These are phyloP conservation scores for Plotosus lineatus DNA, from an alignment of 2,113 vertebrate genomes.

Conservation along the genomic window DNA sequence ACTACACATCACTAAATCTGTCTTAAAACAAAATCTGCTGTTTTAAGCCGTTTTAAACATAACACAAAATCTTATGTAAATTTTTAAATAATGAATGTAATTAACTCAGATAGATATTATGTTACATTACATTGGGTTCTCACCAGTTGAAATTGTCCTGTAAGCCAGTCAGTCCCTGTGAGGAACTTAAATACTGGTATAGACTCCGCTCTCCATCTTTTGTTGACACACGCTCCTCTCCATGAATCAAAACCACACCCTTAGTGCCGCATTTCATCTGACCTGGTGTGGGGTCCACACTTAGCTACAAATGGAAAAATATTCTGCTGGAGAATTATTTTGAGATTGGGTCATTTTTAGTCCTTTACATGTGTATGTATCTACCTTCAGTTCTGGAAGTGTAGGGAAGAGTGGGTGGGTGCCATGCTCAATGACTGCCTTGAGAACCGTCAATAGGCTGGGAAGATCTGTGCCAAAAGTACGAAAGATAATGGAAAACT, in stretches of 20 bases:
- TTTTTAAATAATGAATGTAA: not conserved
- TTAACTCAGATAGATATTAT: not conserved
- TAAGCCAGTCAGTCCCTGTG: constrained; percentile 81
- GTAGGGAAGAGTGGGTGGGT: constrained; percentile 81
- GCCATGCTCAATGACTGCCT: constrained; percentile 69
- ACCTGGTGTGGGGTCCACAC: constrained; percentile 71
- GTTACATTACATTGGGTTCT: not conserved
- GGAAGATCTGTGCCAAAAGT: constrained; percentile 84
- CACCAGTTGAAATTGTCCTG: constrained; percentile 90
- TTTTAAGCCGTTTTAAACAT: too few relatives aligned
- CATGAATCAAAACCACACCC: constrained; percentile 70
- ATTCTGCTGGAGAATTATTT: not conserved
- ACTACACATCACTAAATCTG: too few relatives aligned
- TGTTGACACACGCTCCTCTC: constrained; percentile 62
- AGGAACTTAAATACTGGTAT: constrained; percentile 78
- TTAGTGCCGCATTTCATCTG: constrained; percentile 78
- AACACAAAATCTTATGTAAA: too few relatives aligned
- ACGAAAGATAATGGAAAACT: constrained; percentile 79
- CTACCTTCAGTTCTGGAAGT: constrained; percentile 72
- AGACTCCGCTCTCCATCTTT: constrained; percentile 67
- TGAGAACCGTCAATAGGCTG: constrained; percentile 67
- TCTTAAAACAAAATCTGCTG: too few relatives aligned
- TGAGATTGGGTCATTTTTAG: not conserved
- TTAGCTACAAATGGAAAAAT: constrained; percentile 67
- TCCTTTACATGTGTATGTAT: not conserved